These are phyloP conservation scores for Argyrosomus regius DNA, from an alignment of 2,797 vertebrate genomes.

Conservation along the genomic window DNA sequence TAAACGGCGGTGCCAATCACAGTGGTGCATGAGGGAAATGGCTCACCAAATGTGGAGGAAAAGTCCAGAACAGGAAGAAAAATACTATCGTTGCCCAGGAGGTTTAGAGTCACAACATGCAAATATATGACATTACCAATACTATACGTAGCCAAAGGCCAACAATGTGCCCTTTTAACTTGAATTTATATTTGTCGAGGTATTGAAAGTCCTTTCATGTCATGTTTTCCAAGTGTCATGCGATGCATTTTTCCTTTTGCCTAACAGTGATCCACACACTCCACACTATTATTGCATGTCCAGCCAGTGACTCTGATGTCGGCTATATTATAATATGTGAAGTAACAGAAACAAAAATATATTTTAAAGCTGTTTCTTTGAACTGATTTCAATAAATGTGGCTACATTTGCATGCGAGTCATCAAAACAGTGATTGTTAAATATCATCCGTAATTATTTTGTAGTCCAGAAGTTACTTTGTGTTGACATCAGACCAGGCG, in stretches of 20 bases:
- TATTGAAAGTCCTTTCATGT: background rate
- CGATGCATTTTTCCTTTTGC: conserved; percentile 1
- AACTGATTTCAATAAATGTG: background rate
- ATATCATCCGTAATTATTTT: background rate
- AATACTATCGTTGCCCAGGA: conserved; percentile 8
- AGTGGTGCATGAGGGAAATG: conserved; percentile 28
- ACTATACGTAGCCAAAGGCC: background rate
- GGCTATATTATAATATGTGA: background rate
- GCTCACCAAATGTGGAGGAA: conserved; percentile 18
- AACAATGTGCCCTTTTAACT: background rate
- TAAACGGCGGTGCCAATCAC: conserved; percentile 40
- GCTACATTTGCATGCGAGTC: background rate
- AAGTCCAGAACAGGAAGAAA: conserved; percentile 1
- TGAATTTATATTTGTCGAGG: background rate
- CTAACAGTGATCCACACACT: background rate
- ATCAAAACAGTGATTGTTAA: background rate
- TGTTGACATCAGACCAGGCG: no score
- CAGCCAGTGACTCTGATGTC: background rate
- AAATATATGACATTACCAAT: background rate
- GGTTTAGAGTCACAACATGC: conserved; percentile 1
- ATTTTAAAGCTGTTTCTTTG: no score
- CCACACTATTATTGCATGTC: background rate
- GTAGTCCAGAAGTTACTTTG: background rate
- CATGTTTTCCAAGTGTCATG: background rate
- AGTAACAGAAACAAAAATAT: background rate